Evolutionary conservation across 2,888 invertebrate species (phyloP).

Genomic region (Caenorhabditis parvicauda): DNA sequence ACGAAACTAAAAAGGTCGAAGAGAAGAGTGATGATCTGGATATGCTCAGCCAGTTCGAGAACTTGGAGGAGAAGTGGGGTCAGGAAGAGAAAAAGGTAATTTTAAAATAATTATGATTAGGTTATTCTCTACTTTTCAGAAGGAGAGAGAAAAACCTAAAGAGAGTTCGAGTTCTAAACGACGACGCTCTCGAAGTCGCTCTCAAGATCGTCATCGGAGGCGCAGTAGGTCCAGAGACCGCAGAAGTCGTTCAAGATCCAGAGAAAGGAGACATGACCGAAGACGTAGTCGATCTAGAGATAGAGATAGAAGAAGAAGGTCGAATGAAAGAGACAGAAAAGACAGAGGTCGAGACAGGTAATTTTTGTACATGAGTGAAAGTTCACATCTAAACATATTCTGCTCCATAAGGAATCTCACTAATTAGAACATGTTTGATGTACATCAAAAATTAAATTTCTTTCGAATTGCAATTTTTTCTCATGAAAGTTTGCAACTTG

Average conservation of each 20-base stretch:
- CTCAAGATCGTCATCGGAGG: slow-evolving; percentile 1
- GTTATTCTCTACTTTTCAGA: slow-evolving; percentile 3
- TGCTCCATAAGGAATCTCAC: too few species aligned
- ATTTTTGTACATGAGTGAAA: neutral
- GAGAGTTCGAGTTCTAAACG: neutral
- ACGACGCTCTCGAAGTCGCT: slow-evolving; percentile 5
- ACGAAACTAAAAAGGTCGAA: slow-evolving; percentile 1
- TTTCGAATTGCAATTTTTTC: too few species aligned
- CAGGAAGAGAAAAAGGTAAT: neutral
- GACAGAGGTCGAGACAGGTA: slow-evolving; percentile 14
- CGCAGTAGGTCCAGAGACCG: slow-evolving; percentile 2
- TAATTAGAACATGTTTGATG: too few species aligned
- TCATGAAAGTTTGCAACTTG: too few species aligned
- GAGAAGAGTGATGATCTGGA: slow-evolving; percentile 44
- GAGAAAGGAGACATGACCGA: slow-evolving; percentile 20
- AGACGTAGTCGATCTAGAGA: slow-evolving; percentile 23
- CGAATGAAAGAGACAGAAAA: slow-evolving; percentile 6
- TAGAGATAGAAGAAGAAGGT: slow-evolving; percentile 23
- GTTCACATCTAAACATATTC: too few species aligned
- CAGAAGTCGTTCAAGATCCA: neutral
- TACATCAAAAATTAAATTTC: too few species aligned
- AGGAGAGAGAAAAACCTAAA: neutral
- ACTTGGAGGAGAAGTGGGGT: slow-evolving; percentile 60
- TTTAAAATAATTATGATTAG: neutral
- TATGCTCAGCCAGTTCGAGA: slow-evolving; percentile 65